Evolutionary conservation across 1,140 invertebrate genomes (phyloP).

Genomic region (Trachymyrmex cornetzi): DNA sequence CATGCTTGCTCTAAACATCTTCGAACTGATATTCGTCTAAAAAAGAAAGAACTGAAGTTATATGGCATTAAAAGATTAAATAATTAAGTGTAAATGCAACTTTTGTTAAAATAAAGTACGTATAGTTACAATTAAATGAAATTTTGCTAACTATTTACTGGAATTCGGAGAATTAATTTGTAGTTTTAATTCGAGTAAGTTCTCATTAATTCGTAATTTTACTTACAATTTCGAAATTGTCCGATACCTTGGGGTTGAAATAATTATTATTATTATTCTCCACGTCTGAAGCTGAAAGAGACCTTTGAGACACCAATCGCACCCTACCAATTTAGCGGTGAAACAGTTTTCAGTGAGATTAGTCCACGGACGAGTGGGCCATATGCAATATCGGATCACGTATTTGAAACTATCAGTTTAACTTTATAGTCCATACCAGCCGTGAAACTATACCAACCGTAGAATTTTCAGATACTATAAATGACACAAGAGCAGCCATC

Average conservation of each 20-base stretch:
- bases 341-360: conserved; percentile 44
- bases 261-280: conserved; percentile 9
- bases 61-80: neutral
- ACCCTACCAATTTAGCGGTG: conserved; percentile 6
- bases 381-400: conserved; percentile 41
- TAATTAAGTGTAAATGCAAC: neutral
- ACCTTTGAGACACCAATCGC: conserved; percentile 4
- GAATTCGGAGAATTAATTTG: neutral
- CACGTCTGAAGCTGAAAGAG: neutral
- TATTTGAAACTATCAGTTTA: conserved; percentile 34
- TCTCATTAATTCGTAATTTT: neutral
- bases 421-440: conserved; percentile 12
- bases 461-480: conserved; percentile 26
- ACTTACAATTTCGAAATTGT: neutral
- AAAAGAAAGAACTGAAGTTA: neutral
- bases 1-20: neutral
- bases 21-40: neutral
- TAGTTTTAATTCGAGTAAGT: neutral
- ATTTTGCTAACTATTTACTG: neutral
- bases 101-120: neutral
- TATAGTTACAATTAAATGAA: neutral
- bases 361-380: conserved; percentile 23
- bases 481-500: neutral
- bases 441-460: conserved; percentile 21
- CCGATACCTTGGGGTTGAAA: neutral